Evolutionary conservation across 1,140 invertebrate genomes (phyloP), one percentile per base, ranked within the genome.

Genomic region (Leptopilina boulardi): DNA sequence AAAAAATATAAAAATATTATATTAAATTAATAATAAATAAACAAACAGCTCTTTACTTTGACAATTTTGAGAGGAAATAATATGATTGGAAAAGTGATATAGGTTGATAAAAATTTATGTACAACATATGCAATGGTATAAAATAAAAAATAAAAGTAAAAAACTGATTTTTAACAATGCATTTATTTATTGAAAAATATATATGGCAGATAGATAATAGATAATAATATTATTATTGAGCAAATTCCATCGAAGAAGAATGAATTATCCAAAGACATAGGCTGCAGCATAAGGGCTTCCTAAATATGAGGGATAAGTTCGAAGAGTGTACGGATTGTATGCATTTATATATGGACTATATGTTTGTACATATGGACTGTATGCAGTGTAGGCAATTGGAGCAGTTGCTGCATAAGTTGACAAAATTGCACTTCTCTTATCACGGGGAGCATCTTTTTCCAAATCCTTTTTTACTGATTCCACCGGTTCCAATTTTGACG

Each of bases 381-480:
- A 85, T 10, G 83, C 80, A 6, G 83, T 78, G 6, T 78, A 56
- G 4, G 78, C 56, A 9, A 80, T 9, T 30, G 84, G 85, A 21
- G 82, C 71, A 56, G 54, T 9, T 8, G 54, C 21, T 15, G 44
- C 30, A 51, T 85, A 85, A 23, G 73, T 76, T 8, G 66, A 71
- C 13, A 83, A 56, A 2, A 85, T 10, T 0, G 86, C 15, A 5
- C 85, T 85, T 66, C 89, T 84, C 74, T 90, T 90, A 77, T 88
- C 84, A 18, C 88, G 85, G 2, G 80, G 76, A 10, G 77, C 79
- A 59, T 85, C 76, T 41, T 81, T 80, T 66, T 79, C 80, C 3
- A 74, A 80, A 59, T 79, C 80, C 19, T 73, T n/a, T 23, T 81
- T 79, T 0, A 54, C 34, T 26, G 71, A 23, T 78, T 80, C 78